These are phyloP conservation scores for Onychomys arenicola DNA, from an alignment of 2,797 vertebrate genomes.

Conservation along the genomic window DNA sequence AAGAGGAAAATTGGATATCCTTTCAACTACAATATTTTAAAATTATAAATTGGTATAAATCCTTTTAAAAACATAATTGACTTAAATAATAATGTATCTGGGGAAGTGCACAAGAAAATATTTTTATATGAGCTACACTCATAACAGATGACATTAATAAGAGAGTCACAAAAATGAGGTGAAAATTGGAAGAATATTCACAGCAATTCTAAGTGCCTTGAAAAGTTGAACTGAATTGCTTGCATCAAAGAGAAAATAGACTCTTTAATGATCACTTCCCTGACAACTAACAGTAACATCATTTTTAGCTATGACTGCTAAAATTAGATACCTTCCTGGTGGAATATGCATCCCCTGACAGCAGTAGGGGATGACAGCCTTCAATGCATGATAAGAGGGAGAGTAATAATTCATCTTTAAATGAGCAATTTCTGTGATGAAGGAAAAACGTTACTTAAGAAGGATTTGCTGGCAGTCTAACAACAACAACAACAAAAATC, in stretches of 20 bases:
- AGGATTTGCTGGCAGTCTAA: slow-evolving; percentile 41
- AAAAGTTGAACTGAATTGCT: slow-evolving; percentile 72
- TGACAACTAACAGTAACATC: slow-evolving; percentile 82
- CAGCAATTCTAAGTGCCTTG: slow-evolving; percentile 69
- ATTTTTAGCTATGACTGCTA: slow-evolving; percentile 77
- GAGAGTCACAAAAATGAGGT: slow-evolving; percentile 62
- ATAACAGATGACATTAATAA: slow-evolving; percentile 66
- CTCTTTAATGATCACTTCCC: slow-evolving; percentile 79
- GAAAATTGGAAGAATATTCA: slow-evolving; percentile 76
- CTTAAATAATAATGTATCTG: slow-evolving; percentile 23
- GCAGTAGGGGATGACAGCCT: slow-evolving; percentile 66
- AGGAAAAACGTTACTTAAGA: slow-evolving; percentile 42
- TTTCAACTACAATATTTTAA: slow-evolving; percentile 41
- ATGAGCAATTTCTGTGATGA: slow-evolving; percentile 74
- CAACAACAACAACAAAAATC: background rate
- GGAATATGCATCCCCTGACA: slow-evolving; percentile 69
- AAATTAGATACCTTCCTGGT: slow-evolving; percentile 78
- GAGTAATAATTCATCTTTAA: slow-evolving; percentile 72
- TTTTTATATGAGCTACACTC: slow-evolving; percentile 59
- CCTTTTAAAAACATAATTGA: slow-evolving; percentile 54
- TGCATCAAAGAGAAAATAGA: slow-evolving; percentile 71
- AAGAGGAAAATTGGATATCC: background rate
- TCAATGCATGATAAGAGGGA: slow-evolving; percentile 63
- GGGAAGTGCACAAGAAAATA: slow-evolving; percentile 51
- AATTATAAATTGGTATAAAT: slow-evolving; percentile 35